These are phyloP conservation scores for Nannoperca australis DNA, from an alignment of 2,797 vertebrate species.

Conservation along the genomic window DNA sequence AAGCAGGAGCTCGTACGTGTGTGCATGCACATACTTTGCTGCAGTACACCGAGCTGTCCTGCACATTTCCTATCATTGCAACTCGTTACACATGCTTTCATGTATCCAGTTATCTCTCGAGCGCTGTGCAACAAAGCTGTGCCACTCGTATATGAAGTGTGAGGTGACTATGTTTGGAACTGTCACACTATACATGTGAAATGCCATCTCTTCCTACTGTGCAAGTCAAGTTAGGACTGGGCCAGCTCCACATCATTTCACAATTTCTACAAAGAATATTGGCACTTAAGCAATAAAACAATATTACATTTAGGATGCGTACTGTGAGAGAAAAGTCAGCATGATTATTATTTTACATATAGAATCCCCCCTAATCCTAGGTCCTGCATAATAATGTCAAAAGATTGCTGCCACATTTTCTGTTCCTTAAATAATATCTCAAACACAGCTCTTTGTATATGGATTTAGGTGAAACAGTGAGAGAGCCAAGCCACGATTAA, in stretches of 20 bases:
- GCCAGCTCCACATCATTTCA: not conserved
- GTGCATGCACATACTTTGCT: slow-evolving; percentile 13
- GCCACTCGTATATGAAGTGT: not conserved
- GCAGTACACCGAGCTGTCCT: slow-evolving; percentile 13
- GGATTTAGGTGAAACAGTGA: slow-evolving; percentile 23
- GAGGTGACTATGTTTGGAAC: not conserved
- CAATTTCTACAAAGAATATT: not conserved
- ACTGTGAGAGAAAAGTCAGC: not conserved
- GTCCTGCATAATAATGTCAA: slow-evolving; percentile 4
- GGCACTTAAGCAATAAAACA: not conserved
- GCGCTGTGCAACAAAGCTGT: slow-evolving; percentile 31
- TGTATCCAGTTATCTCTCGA: slow-evolving; percentile 27
- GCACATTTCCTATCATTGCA: slow-evolving; percentile 48
- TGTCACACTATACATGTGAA: not conserved
- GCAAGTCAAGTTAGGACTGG: not conserved
- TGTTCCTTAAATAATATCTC: slow-evolving; percentile 12
- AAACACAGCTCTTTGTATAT: slow-evolving; percentile 16
- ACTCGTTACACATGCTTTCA: slow-evolving; percentile 24
- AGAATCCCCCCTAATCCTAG: not conserved
- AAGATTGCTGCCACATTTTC: not conserved
- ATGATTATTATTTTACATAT: not conserved
- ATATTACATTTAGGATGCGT: not conserved
- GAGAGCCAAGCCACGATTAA: slow-evolving; percentile 19
- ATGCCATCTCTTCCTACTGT: not conserved
- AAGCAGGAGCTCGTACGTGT: not conserved